phyloP scores from a whole-genome alignment of 2,797 vertebrate genomes.

The Odontamblyopus lacepedii region DNA sequence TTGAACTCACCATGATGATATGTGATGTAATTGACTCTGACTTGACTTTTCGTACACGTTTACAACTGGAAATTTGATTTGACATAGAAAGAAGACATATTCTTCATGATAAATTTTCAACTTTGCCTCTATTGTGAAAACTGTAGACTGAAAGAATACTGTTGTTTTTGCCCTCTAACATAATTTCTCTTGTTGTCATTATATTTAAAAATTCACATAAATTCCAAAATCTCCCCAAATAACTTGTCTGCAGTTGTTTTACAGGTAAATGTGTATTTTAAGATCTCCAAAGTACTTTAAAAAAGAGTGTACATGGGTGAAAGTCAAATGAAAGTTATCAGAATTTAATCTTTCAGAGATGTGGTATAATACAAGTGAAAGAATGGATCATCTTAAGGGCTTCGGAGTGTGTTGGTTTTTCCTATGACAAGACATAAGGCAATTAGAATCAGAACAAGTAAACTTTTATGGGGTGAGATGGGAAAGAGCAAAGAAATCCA shows the following conservation, averaged over 20 bases:
- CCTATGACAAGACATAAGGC: constrained; percentile 26
- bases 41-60: constrained; percentile 11
- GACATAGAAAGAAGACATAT: constrained; percentile 32
- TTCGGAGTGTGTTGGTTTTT: constrained; percentile 46
- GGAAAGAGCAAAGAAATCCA: constrained; percentile 40
- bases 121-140: constrained; percentile 5
- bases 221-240: background rate
- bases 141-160: background rate
- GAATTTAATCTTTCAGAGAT: background rate
- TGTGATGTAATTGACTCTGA: constrained; percentile 26
- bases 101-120: constrained; percentile 28
- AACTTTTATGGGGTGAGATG: constrained; percentile 20
- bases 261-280: background rate
- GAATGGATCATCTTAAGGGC: constrained; percentile 39
- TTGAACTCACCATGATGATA: constrained; percentile 30
- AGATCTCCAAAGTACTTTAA: background rate
- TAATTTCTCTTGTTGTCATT: background rate
- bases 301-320: background rate
- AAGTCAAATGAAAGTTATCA: constrained; percentile 23
- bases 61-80: constrained; percentile 29
- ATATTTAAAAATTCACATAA: background rate
- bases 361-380: constrained; percentile 22
- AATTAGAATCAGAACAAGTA: constrained; percentile 20
- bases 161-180: background rate
- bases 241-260: background rate